Conservation (phyloP, 2,113 vertebrate species). For the Corydoras maculifer region DNA sequence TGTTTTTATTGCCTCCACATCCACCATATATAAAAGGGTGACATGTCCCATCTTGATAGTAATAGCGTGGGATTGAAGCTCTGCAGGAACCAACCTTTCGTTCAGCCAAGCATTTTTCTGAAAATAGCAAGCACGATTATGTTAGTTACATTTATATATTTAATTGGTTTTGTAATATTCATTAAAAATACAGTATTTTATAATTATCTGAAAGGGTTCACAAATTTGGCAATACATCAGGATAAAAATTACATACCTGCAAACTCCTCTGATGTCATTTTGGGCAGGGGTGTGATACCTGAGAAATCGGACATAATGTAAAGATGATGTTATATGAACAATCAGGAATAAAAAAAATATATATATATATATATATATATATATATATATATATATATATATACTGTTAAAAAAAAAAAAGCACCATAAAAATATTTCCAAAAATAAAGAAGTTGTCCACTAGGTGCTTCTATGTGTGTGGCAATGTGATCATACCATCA, state of each 20-base stretch:
- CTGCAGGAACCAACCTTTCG: conserved; percentile 34
- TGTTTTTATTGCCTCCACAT: conserved; percentile 60
- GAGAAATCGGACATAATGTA: conserved; percentile 6
- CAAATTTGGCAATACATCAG: not conserved
- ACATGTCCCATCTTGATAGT: conserved; percentile 43
- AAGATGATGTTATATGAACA: not conserved
- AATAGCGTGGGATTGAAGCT: conserved; percentile 20
- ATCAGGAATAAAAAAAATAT: too few relatives aligned
- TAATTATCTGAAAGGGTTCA: too few relatives aligned
- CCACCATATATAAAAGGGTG: conserved; percentile 56
- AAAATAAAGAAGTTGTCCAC: too few relatives aligned
- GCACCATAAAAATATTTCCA: too few relatives aligned
- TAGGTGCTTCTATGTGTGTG: too few relatives aligned
- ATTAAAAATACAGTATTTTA: not conserved
- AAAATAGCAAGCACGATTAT: not conserved
- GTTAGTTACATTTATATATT: too few relatives aligned
- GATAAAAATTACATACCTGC: conserved; percentile 33
- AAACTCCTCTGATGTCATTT: conserved; percentile 29
- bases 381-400: too few relatives aligned
- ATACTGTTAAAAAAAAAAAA: too few relatives aligned
- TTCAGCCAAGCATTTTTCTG: conserved; percentile 36
- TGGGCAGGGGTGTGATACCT: conserved; percentile 23
- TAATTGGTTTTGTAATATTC: too few relatives aligned
- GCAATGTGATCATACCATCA: too few relatives aligned
- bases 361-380: too few relatives aligned